These are phyloP conservation scores for Pterostichus madidus DNA, from an alignment of 2,888 invertebrate genomes.

Conservation along the genomic window DNA sequence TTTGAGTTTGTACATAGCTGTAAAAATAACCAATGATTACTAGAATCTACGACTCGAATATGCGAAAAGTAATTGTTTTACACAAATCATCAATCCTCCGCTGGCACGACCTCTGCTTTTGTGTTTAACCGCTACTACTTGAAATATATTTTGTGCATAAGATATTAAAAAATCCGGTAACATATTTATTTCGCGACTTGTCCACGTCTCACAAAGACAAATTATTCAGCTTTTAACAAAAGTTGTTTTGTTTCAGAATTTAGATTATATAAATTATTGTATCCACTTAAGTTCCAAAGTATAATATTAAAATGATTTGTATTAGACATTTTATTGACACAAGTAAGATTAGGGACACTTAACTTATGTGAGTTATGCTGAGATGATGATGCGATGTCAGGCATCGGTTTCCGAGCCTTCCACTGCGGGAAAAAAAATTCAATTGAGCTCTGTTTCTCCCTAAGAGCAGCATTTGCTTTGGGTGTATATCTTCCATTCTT, in stretches of 20 bases:
- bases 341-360: too few species aligned
- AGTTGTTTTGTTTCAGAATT: neutral
- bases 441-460: too few species aligned
- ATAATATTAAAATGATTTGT: neutral
- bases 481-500: too few species aligned
- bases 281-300: neutral
- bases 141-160: slow-evolving; percentile 5
- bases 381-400: too few species aligned
- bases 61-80: neutral
- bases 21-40: neutral
- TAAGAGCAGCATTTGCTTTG: too few species aligned
- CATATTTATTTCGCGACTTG: neutral
- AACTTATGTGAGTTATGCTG: too few species aligned
- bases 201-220: slow-evolving; percentile 3
- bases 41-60: neutral
- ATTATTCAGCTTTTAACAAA: neutral
- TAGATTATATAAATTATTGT: neutral
- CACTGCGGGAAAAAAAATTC: too few species aligned
- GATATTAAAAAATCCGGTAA: neutral
- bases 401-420: too few species aligned
- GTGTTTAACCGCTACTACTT: neutral
- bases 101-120: slow-evolving; percentile 1
- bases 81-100: neutral
- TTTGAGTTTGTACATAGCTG: neutral
- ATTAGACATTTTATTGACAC: too few species aligned